Percentiles rank a stretch among this genome's conserved stretches.
Conservation (phyloP, 2,113 vertebrate species). For the Cyprinodon brontotheroides region DNA sequence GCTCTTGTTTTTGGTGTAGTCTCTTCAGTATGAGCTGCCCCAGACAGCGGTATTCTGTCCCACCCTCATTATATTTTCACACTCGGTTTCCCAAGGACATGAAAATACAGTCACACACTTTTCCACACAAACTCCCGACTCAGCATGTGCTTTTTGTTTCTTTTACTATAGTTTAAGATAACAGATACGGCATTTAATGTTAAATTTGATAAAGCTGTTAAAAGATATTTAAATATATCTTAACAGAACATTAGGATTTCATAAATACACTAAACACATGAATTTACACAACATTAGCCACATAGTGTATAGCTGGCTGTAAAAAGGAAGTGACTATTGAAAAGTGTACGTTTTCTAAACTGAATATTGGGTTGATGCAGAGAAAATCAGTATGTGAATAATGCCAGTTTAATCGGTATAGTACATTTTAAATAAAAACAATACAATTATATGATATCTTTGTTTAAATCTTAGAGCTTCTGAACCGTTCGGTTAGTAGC, state of each 20-base stretch:
- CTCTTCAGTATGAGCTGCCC: conserved; percentile 62
- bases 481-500: too few species aligned
- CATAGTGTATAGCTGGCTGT: not conserved
- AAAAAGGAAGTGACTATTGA: too few species aligned
- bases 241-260: not conserved
- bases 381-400: too few species aligned
- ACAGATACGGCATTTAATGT: conserved; percentile 10
- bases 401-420: too few species aligned
- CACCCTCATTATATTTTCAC: conserved; percentile 79
- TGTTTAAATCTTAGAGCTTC: too few species aligned
- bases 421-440: too few species aligned
- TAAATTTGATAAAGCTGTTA: not conserved
- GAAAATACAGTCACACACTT: conserved; percentile 32
- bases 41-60: conserved; percentile 67
- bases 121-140: conserved; percentile 22
- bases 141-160: conserved; percentile 39
- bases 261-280: not conserved
- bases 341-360: too few species aligned
- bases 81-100: conserved; percentile 60
- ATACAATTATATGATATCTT: too few species aligned
- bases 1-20: conserved; percentile 63
- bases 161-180: conserved; percentile 27
- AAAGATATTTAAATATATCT: not conserved
- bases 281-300: not conserved
- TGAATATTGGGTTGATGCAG: too few species aligned